Percentiles rank a stretch among this genome's conserved stretches.
These are phyloP conservation scores for Zaprionus bogoriensis DNA, from an alignment of 2,888 invertebrate genomes.

Conservation along the genomic window DNA sequence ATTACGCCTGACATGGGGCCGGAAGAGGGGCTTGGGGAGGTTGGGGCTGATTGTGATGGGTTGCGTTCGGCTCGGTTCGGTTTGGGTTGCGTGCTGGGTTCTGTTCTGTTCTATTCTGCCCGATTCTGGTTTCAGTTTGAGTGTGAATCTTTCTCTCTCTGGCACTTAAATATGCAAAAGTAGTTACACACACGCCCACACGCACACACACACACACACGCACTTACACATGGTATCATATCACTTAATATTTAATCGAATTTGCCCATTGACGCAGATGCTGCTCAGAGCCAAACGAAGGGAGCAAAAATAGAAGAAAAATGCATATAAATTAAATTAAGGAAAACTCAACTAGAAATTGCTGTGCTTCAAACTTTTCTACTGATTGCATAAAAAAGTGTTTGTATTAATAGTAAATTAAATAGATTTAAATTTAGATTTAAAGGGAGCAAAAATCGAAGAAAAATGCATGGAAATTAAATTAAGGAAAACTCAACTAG, in stretches of 20 bases:
- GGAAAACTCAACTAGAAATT: neutral
- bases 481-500: neutral
- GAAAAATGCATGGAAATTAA: conserved; percentile 10
- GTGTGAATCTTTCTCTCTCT: conserved; percentile 52
- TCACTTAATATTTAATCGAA: conserved; percentile 73
- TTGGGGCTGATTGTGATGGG: conserved; percentile 18
- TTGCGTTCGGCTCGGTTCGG: conserved; percentile 7
- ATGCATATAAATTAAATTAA: conserved; percentile 6
- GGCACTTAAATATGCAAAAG: conserved; percentile 68
- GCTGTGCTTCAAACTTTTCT: neutral
- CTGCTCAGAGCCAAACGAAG: conserved; percentile 6
- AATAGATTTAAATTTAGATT: too few relatives aligned
- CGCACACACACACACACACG: neutral
- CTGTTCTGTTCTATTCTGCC: conserved; percentile 11
- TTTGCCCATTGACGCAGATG: conserved; percentile 49
- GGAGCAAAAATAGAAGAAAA: neutral
- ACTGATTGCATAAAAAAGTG: too few relatives aligned
- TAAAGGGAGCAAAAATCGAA: neutral
- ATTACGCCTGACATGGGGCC: conserved; percentile 52
- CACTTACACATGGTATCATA: conserved; percentile 41
- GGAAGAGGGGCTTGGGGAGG: neutral
- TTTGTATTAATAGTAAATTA: too few relatives aligned
- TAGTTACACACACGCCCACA: conserved; percentile 41
- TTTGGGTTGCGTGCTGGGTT: conserved; percentile 16
- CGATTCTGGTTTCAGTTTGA: conserved; percentile 21